Conservation (phyloP, 1,140 invertebrate species). For the Neomicropteryx cornuta region DNA sequence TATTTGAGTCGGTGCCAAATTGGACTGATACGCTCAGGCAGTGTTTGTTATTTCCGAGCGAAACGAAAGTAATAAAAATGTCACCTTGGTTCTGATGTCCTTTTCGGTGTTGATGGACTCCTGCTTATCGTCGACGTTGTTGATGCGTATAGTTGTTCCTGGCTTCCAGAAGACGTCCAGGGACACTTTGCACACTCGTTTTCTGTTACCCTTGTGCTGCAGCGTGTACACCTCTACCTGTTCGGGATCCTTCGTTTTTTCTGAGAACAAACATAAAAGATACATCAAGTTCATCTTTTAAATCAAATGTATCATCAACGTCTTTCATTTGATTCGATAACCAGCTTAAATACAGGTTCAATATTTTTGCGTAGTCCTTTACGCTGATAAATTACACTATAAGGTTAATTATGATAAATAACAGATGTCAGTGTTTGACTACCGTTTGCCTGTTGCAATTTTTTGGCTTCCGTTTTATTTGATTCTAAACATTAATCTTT, state of each 20-base stretch:
- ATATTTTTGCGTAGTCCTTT: too few species aligned
- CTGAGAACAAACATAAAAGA: slow-evolving; percentile 30
- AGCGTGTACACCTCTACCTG: slow-evolving; percentile 53
- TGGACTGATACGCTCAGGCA: too few species aligned
- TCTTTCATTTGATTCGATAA: too few species aligned
- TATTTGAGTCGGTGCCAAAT: too few species aligned
- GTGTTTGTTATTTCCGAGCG: too few species aligned
- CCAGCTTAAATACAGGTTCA: not conserved
- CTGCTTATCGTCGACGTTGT: slow-evolving; percentile 56
- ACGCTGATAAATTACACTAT: too few species aligned
- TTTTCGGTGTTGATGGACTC: slow-evolving; percentile 50
- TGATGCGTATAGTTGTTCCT: slow-evolving; percentile 52
- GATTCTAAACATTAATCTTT: too few species aligned
- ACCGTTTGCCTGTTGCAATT: too few species aligned
- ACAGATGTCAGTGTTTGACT: too few species aligned
- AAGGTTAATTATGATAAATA: too few species aligned
- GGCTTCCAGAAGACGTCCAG: slow-evolving; percentile 53
- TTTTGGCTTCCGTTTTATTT: too few species aligned
- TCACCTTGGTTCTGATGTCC: slow-evolving; percentile 51
- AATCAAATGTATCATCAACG: slow-evolving; percentile 4
- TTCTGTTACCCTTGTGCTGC: slow-evolving; percentile 46
- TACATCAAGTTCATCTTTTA: slow-evolving; percentile 13
- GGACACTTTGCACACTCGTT: slow-evolving; percentile 45
- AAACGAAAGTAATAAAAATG: too few species aligned
- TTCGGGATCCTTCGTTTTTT: slow-evolving; percentile 57